Percentiles rank a stretch among this genome's conserved stretches.
These are phyloP conservation scores for Agonopterix arenella DNA, from an alignment of 2,888 invertebrate species.

Conservation along the genomic window DNA sequence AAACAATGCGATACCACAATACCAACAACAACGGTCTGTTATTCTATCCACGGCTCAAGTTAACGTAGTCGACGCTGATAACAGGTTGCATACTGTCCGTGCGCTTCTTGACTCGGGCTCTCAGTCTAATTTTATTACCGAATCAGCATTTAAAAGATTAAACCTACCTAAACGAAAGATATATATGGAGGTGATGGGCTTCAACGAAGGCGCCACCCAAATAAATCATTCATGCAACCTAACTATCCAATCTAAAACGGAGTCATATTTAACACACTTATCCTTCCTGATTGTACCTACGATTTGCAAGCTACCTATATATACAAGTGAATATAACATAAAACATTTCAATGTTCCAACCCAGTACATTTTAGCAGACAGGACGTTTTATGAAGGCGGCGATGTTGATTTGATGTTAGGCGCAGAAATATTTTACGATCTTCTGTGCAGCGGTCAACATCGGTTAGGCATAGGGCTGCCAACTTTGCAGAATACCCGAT, in stretches of 20 bases:
- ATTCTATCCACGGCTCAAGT: slow-evolving; percentile 6
- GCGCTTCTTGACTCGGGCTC: not conserved
- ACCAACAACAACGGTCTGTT: not conserved
- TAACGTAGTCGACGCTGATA: slow-evolving; percentile 3
- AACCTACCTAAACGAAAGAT: slow-evolving; percentile 5
- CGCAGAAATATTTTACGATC: slow-evolving; percentile 6
- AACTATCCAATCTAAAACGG: slow-evolving; percentile 2
- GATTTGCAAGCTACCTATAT: slow-evolving; percentile 4
- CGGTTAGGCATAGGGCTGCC: slow-evolving; percentile 5
- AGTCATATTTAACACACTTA: slow-evolving; percentile 1
- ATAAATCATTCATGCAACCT: not conserved
- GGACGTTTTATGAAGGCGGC: slow-evolving; percentile 1
- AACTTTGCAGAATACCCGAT: slow-evolving; percentile 5
- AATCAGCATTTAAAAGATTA: not conserved
- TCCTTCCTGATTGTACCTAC: slow-evolving; percentile 9
- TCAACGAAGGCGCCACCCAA: not conserved
- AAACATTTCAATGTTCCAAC: not conserved
- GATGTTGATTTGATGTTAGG: slow-evolving; percentile 6
- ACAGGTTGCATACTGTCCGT: slow-evolving; percentile 2
- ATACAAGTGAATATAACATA: not conserved
- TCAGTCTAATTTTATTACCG: slow-evolving; percentile 1
- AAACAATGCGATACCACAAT: not conserved
- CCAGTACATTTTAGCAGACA: slow-evolving; percentile 2
- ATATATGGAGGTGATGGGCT: not conserved
- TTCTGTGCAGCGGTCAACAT: slow-evolving; percentile 7